Evolutionary conservation across 1,140 invertebrate species (phyloP).

Genomic region (Drosophila sechellia): DNA sequence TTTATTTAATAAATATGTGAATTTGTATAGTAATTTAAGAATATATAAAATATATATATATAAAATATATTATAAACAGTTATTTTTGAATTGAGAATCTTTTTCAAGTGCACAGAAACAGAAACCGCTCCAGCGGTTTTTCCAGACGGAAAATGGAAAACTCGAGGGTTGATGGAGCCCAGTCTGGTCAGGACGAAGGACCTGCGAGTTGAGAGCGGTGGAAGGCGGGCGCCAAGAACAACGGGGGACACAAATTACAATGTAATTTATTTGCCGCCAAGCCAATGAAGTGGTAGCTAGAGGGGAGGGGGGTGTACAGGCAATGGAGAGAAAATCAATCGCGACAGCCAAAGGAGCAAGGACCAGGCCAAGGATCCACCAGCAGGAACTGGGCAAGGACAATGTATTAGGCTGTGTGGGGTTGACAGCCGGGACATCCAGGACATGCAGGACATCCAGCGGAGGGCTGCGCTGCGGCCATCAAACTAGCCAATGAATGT

Average conservation of each 20-base stretch:
- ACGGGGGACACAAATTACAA: constrained; percentile 79
- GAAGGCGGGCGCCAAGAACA: constrained; percentile 29
- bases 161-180: constrained; percentile 50
- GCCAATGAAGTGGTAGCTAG: constrained; percentile 3
- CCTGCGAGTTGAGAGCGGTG: neutral
- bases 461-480: constrained; percentile 32
- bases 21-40: too few species aligned
- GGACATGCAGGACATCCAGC: constrained; percentile 8
- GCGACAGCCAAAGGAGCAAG: constrained; percentile 62
- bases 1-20: neutral
- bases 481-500: constrained; percentile 81
- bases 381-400: constrained; percentile 11
- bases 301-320: constrained; percentile 11
- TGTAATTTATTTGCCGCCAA: constrained; percentile 82
- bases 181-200: constrained; percentile 56
- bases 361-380: constrained; percentile 42
- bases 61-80: too few species aligned
- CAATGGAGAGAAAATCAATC: constrained; percentile 75
- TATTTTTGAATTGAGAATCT: neutral
- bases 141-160: too few species aligned
- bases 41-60: too few species aligned
- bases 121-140: constrained; percentile 10
- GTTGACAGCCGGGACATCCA: constrained; percentile 5
- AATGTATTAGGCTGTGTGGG: constrained; percentile 7
- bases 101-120: constrained; percentile 6